Evolutionary conservation across 2,888 invertebrate species (phyloP).

Genomic region (Agonopterix alstromeriana): DNA sequence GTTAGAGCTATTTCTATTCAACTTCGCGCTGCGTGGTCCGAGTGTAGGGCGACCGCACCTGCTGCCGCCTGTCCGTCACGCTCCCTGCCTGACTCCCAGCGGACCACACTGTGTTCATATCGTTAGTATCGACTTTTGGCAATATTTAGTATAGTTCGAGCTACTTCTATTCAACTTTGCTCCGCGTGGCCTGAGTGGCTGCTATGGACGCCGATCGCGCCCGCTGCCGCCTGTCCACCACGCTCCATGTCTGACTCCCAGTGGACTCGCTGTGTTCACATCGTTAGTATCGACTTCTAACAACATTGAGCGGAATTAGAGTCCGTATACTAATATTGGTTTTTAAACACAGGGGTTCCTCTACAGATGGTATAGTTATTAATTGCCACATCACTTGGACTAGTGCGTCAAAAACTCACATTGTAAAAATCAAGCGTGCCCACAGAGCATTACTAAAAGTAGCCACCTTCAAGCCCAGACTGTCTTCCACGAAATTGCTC

Average conservation of each 20-base stretch:
- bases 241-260: constrained; percentile 29
- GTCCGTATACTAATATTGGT: constrained; percentile 1
- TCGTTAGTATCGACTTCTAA: constrained; percentile 37
- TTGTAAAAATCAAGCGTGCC: no score
- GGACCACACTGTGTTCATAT: no score
- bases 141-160: no score
- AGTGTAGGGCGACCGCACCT: constrained; percentile 25
- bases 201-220: constrained; percentile 41
- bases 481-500: no score
- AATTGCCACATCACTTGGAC: constrained; percentile 8
- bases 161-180: constrained; percentile 45
- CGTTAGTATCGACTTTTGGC: constrained; percentile 34
- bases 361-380: constrained; percentile 34
- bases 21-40: constrained; percentile 56
- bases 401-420: no score
- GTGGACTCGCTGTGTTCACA: constrained; percentile 40
- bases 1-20: constrained; percentile 30
- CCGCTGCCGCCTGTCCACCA: constrained; percentile 41
- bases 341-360: constrained; percentile 19
- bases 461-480: no score
- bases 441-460: no score
- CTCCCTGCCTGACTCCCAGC: constrained; percentile 23
- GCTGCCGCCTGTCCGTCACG: constrained; percentile 41
- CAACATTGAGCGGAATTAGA: neutral
- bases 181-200: constrained; percentile 46